Evolutionary conservation across 2,797 vertebrate genomes (phyloP), one percentile per base, ranked within the genome.

Genomic region (Acanthurus tractus): DNA sequence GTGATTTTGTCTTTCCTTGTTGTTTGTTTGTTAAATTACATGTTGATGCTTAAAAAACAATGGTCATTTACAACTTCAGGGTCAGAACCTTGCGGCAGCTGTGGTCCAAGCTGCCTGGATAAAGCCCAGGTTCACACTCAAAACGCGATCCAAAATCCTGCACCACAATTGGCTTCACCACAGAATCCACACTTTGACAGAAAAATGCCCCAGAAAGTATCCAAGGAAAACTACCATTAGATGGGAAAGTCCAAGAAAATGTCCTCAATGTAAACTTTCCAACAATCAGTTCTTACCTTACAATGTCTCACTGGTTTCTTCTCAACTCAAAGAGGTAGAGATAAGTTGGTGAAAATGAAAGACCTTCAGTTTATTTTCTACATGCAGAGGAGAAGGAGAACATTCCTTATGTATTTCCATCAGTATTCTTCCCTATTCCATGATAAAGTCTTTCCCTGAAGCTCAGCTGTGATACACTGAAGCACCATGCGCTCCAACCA

Each of bases 211-310:
- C 14, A 69, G 53, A 53, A 54, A 29, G 34, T 53, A 8, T 73
- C 70, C 65, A 78, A 79, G 14, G 12, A 76, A 85, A 82, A 78
- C 61, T 49, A 6, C 34, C 56, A 29, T 50, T 23, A 40, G 14
- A 70, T n/a, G 6, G 38, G 44, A 68, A 70, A 63, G 25, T 69
- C 69, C 46, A 62, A 61, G 3, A 53, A 34, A 49, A 25, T 18
- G 63, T 62, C 23, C 48, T 59, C 2, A 45, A 53, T 22, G 7
- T 6, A 58, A 62, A 81, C n/a, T 56, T 56, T 55, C 56, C 53
- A 74, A 62, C 44, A 57, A 34, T 62, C 49, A 59, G 25, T 8
- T 49, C 13, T 58, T 6, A 12, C 6, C 48, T 74, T 52, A 25
- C 17, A 2, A 23, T 1, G 29, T 53, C 29, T 74, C 25, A 38